These are phyloP conservation scores for Myotis findleyi DNA, from an alignment of 2,797 vertebrate species.

Conservation along the genomic window DNA sequence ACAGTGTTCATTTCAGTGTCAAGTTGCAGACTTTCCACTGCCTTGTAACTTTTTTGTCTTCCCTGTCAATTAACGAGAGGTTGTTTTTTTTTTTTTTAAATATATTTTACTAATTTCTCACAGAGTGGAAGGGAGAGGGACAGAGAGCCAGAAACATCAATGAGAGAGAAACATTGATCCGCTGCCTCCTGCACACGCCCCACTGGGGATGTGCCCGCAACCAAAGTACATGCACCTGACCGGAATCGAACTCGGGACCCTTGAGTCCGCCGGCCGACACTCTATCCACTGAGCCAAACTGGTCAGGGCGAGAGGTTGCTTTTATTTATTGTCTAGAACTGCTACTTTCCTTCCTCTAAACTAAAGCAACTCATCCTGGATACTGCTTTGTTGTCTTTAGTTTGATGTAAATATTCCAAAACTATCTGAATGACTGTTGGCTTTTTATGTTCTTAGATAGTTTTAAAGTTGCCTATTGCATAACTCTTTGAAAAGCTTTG, in stretches of 20 bases:
- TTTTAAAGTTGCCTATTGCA: slow-evolving; percentile 41
- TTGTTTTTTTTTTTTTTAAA: slow-evolving; percentile 29
- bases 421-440: not conserved
- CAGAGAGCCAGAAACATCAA: too few relatives aligned
- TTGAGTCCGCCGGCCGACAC: too few relatives aligned
- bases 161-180: too few relatives aligned
- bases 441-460: not conserved
- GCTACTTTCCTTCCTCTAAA: slow-evolving; percentile 70
- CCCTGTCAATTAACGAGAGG: slow-evolving; percentile 10
- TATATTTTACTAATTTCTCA: too few relatives aligned
- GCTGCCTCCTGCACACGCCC: too few relatives aligned
- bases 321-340: slow-evolving; percentile 63
- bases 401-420: slow-evolving; percentile 57
- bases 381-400: slow-evolving; percentile 55
- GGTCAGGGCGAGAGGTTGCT: not conserved
- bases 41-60: slow-evolving; percentile 2
- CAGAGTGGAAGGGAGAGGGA: too few relatives aligned
- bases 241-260: too few relatives aligned
- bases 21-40: slow-evolving; percentile 43
- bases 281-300: too few relatives aligned
- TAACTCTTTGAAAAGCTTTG: slow-evolving; percentile 41
- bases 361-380: slow-evolving; percentile 65
- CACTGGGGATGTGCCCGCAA: too few relatives aligned
- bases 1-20: not conserved
- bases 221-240: too few relatives aligned